Evolutionary conservation across 1,140 invertebrate species (phyloP).

Genomic region (Heliconius hermathena): DNA sequence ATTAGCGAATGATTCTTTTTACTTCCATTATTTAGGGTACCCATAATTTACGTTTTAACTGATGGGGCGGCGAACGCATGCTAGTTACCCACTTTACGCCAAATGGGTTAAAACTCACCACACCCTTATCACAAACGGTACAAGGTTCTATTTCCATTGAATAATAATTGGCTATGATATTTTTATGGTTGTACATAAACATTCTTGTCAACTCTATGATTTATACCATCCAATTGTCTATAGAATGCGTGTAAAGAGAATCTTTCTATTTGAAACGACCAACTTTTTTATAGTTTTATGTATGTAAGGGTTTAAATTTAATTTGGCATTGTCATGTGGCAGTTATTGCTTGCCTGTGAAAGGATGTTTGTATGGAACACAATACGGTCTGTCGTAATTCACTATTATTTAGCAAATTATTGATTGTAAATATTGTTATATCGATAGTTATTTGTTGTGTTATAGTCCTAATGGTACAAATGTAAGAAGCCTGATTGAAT

Average conservation of each 20-base stretch:
- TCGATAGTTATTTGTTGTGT: not conserved
- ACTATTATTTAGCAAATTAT: constrained; percentile 5
- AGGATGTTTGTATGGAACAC: constrained; percentile 38
- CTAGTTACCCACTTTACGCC: constrained; percentile 26
- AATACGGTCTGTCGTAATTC: not conserved
- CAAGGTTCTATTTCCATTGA: constrained; percentile 42
- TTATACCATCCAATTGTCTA: constrained; percentile 75
- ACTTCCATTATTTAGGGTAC: constrained; percentile 73
- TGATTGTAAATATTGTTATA: constrained; percentile 16
- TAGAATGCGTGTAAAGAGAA: constrained; percentile 76
- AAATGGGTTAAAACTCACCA: not conserved
- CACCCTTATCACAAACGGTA: constrained; percentile 27
- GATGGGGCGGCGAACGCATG: constrained; percentile 68
- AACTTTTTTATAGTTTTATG: constrained; percentile 60
- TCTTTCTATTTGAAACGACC: constrained; percentile 67
- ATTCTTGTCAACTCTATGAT: constrained; percentile 78
- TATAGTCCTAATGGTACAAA: too few relatives aligned
- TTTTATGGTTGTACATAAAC: constrained; percentile 48
- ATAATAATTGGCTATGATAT: constrained; percentile 27
- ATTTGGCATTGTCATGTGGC: constrained; percentile 72
- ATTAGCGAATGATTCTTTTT: constrained; percentile 78
- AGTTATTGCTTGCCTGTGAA: constrained; percentile 68
- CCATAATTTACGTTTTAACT: constrained; percentile 77
- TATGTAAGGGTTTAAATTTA: constrained; percentile 72
- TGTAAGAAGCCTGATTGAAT: not conserved